Evolutionary conservation across 2,113 vertebrate genomes (phyloP).

Genomic region (Tupaia chinensis): DNA sequence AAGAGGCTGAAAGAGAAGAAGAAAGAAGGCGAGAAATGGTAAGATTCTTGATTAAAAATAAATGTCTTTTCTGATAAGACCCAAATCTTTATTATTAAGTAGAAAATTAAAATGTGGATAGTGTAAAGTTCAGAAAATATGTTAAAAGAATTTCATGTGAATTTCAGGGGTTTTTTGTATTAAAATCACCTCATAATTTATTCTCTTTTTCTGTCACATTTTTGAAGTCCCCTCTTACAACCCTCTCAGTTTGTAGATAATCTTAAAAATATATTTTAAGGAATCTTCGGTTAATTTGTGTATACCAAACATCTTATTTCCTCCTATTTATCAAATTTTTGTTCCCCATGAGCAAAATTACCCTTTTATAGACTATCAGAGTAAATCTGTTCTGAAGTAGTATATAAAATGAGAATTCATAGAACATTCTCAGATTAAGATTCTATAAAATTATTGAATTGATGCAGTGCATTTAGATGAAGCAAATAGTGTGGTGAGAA

Average conservation of each 20-base stretch:
- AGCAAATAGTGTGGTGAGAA: not conserved
- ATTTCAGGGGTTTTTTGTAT: too few species aligned
- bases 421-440: conserved; percentile 6
- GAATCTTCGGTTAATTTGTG: not conserved
- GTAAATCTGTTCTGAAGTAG: not conserved
- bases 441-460: conserved; percentile 32
- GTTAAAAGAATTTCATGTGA: too few species aligned
- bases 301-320: not conserved
- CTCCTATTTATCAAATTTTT: conserved; percentile 14
- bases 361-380: not conserved
- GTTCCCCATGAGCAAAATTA: not conserved
- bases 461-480: not conserved
- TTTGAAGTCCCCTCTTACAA: too few species aligned
- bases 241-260: not conserved
- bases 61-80: conserved; percentile 1
- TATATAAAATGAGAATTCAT: not conserved
- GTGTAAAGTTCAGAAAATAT: too few species aligned
- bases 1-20: conserved; percentile 96
- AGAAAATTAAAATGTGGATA: conserved; percentile 6
- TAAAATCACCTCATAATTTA: too few species aligned
- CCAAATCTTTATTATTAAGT: not conserved
- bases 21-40: conserved; percentile 97
- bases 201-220: too few species aligned
- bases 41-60: conserved; percentile 73
- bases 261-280: conserved; percentile 40